These are phyloP conservation scores for Tenebrosternarchus preto DNA, from an alignment of 2,113 vertebrate genomes.

Conservation along the genomic window DNA sequence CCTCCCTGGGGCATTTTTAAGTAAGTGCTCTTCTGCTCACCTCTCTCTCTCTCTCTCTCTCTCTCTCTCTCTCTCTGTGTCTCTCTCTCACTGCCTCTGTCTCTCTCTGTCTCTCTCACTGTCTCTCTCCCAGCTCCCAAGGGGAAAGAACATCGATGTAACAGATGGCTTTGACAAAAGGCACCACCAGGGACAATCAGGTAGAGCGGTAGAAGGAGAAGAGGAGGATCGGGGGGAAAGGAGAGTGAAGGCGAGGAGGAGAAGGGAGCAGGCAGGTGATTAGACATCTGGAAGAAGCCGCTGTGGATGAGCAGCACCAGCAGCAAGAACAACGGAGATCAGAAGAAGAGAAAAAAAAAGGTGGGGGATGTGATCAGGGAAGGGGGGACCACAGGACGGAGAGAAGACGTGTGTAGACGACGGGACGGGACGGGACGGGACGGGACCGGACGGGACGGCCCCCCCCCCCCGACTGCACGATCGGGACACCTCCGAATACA, in stretches of 20 bases:
- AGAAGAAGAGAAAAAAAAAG: no score
- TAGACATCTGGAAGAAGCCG: constrained; percentile 12
- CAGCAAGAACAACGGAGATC: neutral
- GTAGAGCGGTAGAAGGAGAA: constrained; percentile 14
- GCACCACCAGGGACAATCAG: constrained; percentile 11
- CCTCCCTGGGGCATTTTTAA: neutral
- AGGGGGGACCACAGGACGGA: no score
- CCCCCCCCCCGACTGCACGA: no score
- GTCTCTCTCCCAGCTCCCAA: neutral
- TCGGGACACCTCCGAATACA: constrained; percentile 8
- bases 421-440: no score
- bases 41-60: neutral
- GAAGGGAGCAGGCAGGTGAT: neutral
- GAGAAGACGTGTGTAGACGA: no score
- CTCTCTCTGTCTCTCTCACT: neutral
- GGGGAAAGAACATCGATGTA: constrained; percentile 1
- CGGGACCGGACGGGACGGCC: no score
- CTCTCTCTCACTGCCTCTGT: neutral
- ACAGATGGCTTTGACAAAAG: constrained; percentile 21
- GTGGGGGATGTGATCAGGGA: no score
- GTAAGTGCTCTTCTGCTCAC: neutral
- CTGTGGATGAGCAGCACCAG: neutral
- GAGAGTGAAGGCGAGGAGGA: neutral
- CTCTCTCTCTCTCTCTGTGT: constrained; percentile 6
- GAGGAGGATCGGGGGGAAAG: constrained; percentile 6